Evolutionary conservation across 2,888 invertebrate species (phyloP), one percentile per base, ranked within the genome.

Genomic region (Marasmarcha lunaedactyla): DNA sequence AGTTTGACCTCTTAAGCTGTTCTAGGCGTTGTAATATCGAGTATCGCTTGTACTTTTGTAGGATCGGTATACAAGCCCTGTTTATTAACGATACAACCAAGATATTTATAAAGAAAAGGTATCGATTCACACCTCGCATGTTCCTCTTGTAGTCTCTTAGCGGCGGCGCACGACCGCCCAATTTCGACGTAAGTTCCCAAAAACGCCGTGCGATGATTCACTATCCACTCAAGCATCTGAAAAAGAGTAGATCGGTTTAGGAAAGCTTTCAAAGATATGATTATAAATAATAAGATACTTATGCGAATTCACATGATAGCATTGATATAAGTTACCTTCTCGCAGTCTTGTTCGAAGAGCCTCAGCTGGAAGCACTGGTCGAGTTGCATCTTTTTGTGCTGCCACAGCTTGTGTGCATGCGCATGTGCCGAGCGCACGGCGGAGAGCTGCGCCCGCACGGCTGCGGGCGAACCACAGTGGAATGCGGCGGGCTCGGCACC

Each of bases 211-310:
- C 96, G 89, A 69, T 97, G 97, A 71, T 95, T 95, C 56, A 94
- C 91, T 48, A 98, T 96, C 97, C 98, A 98, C 64, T 98, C 96
- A 65, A 97, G 92, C 96, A 98, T 97, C 90, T 95, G 78, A 5
- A 66, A n/a, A 11, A 1, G 15, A 27, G 14, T 15, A 15, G n/a
- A 20, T 20, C n/a, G n/a, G n/a, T n/a, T n/a, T n/a, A n/a, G n/a
- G n/a, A n/a, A n/a, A n/a, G n/a, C n/a, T n/a, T n/a, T n/a, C n/a
- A n/a, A n/a, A n/a, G n/a, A n/a, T n/a, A n/a, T n/a, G n/a, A n/a
- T n/a, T n/a, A n/a, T n/a, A n/a, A n/a, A n/a, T n/a, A n/a, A n/a
- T n/a, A n/a, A n/a, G n/a, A n/a, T n/a, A n/a, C n/a, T n/a, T n/a
- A n/a, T n/a, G n/a, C n/a, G n/a, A n/a, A n/a, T n/a, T n/a, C n/a